Evolutionary conservation across 1,140 invertebrate genomes (phyloP).

Genomic region (Drosophila eugracilis): DNA sequence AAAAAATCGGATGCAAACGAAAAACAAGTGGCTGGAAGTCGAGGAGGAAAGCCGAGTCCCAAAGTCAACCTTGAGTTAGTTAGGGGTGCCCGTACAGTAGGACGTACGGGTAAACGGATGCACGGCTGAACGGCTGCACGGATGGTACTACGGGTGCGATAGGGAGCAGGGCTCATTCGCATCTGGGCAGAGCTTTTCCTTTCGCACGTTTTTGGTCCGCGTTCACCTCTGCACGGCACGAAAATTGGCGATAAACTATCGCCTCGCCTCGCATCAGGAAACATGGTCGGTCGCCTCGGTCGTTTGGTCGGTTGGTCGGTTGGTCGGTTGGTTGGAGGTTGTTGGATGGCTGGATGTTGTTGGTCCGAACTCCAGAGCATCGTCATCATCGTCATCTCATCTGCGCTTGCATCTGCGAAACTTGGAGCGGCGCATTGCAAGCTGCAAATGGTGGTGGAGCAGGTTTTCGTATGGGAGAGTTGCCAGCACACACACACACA

Average conservation of each 20-base stretch:
- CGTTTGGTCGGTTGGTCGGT: constrained; percentile 45
- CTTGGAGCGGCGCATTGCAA: constrained; percentile 57
- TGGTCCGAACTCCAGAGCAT: constrained; percentile 31
- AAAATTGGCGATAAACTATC: constrained; percentile 85
- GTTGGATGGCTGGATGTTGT: constrained; percentile 34
- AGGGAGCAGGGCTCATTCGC: constrained; percentile 22
- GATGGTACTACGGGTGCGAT: constrained; percentile 15
- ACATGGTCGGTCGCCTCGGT: constrained; percentile 80
- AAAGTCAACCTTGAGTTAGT: constrained; percentile 6
- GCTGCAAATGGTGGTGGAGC: constrained; percentile 82
- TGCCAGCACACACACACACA: constrained; percentile 37
- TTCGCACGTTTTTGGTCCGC: constrained; percentile 83
- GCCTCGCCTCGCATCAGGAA: constrained; percentile 85
- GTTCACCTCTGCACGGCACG: constrained; percentile 85
- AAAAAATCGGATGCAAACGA: constrained; percentile 11
- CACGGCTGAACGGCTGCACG: constrained; percentile 7
- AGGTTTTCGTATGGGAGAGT: constrained; percentile 75
- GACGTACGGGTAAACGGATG: constrained; percentile 17
- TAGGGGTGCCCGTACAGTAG: background rate
- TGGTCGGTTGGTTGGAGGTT: constrained; percentile 40
- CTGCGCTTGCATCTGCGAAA: constrained; percentile 49
- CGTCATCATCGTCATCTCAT: constrained; percentile 47
- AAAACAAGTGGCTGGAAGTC: constrained; percentile 1
- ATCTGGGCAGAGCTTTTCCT: constrained; percentile 34
- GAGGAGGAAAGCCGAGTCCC: constrained; percentile 6